Conservation (phyloP, 2,797 vertebrate species). For the Diplodus puntazzo region DNA sequence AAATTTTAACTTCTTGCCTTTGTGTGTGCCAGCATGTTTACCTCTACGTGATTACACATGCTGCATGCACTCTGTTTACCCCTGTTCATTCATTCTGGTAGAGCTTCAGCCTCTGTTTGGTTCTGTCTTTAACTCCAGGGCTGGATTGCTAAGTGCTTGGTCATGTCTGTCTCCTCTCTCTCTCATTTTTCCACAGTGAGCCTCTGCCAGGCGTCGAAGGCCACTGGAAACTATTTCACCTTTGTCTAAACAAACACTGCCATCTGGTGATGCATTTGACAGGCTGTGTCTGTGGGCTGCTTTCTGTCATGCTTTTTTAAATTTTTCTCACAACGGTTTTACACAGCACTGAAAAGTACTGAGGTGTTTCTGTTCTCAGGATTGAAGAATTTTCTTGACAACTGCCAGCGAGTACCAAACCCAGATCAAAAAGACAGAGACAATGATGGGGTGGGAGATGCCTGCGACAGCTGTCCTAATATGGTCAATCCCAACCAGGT, state of each 20-base stretch:
- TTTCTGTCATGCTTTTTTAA: constrained; percentile 9
- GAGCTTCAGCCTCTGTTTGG: constrained; percentile 67
- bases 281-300: constrained; percentile 27
- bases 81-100: constrained; percentile 54
- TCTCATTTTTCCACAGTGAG: constrained; percentile 81
- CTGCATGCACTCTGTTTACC: constrained; percentile 46
- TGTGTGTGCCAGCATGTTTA: constrained; percentile 27
- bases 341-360: background rate
- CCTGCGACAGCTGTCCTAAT: constrained; percentile 96
- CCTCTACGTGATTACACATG: constrained; percentile 2
- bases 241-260: constrained; percentile 75
- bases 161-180: constrained; percentile 79
- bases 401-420: constrained; percentile 93
- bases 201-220: constrained; percentile 73
- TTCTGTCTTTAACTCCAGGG: constrained; percentile 75
- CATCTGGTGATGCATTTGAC: constrained; percentile 78
- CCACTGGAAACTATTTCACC: constrained; percentile 85
- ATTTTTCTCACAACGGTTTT: constrained; percentile 16
- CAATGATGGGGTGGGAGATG: constrained; percentile 94
- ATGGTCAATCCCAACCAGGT: constrained; percentile 97
- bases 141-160: constrained; percentile 76
- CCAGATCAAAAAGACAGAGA: constrained; percentile 91
- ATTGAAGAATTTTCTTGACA: constrained; percentile 94
- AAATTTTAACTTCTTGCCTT: constrained; percentile 16
- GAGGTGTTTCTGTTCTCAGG: constrained; percentile 78